phyloP scores from a whole-genome alignment of 2,797 vertebrate species.

The Microctenopoma steveboyesi region DNA sequence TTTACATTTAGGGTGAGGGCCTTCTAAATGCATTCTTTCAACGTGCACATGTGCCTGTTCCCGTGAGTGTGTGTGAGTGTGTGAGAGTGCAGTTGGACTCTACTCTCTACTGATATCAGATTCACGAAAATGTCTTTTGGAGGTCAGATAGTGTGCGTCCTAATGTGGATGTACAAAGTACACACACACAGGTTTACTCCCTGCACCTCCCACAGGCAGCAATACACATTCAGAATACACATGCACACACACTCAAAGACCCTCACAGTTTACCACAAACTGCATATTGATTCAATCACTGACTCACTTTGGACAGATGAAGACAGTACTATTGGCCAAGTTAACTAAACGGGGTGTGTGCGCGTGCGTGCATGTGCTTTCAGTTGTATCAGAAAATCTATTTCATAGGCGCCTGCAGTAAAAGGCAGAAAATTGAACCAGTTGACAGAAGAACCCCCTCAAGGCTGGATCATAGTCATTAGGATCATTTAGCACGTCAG shows the following conservation, averaged over 20 bases:
- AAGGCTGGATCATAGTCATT: slow-evolving; percentile 50
- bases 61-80: too few species aligned
- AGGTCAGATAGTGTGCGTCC: too few species aligned
- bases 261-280: slow-evolving; percentile 31
- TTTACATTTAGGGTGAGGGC: too few species aligned
- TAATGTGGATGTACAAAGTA: too few species aligned
- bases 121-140: too few species aligned
- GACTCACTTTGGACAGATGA: slow-evolving; percentile 29
- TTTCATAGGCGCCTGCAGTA: slow-evolving; percentile 50
- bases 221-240: neutral
- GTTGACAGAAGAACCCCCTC: slow-evolving; percentile 47
- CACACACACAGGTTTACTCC: slow-evolving; percentile 7
- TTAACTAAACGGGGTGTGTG: neutral
- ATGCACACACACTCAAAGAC: neutral
- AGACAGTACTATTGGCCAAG: slow-evolving; percentile 20
- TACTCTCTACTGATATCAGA: too few species aligned
- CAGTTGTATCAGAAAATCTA: slow-evolving; percentile 50
- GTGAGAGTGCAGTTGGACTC: too few species aligned
- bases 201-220: slow-evolving; percentile 2
- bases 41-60: too few species aligned
- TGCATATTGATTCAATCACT: slow-evolving; percentile 60
- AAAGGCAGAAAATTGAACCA: slow-evolving; percentile 55
- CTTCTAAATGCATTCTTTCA: too few species aligned
- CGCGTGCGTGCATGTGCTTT: neutral
- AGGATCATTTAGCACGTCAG: slow-evolving; percentile 42